Conservation (phyloP, 2,113 vertebrate genomes). For the Pontoporia blainvillei region DNA sequence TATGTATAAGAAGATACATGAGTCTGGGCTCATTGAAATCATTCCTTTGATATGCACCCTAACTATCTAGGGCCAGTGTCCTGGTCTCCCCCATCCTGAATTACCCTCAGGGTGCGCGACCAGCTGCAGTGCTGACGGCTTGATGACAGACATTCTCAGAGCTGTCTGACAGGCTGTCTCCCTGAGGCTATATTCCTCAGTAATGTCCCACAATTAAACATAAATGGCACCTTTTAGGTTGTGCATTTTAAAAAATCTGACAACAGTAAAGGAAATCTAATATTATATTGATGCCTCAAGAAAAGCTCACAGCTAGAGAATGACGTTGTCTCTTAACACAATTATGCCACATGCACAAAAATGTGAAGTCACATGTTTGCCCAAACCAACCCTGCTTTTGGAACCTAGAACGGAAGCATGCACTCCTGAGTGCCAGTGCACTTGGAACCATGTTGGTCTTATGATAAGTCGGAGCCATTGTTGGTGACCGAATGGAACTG, state of each 20-base stretch:
- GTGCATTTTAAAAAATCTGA: background rate
- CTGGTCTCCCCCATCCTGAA: background rate
- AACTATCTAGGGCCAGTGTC: background rate
- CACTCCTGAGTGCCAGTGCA: fast-evolving
- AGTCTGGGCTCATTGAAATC: too few relatives aligned
- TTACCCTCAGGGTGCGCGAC: background rate
- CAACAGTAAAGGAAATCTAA: background rate
- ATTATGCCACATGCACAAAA: background rate
- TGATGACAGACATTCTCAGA: background rate
- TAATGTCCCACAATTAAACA: background rate
- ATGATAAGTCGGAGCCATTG: background rate
- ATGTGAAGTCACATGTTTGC: background rate
- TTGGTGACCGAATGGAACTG: background rate
- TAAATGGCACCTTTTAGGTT: background rate
- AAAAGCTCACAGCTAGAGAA: background rate
- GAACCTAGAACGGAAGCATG: background rate
- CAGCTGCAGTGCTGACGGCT: background rate
- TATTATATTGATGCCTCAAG: too few relatives aligned
- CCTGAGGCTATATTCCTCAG: background rate
- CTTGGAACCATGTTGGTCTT: background rate
- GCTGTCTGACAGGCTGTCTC: background rate
- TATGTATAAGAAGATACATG: too few relatives aligned
- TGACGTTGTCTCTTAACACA: background rate
- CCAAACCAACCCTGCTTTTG: background rate
- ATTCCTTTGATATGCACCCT: background rate